Conservation (phyloP, 1,140 invertebrate species). For the Lucilia sericata region DNA sequence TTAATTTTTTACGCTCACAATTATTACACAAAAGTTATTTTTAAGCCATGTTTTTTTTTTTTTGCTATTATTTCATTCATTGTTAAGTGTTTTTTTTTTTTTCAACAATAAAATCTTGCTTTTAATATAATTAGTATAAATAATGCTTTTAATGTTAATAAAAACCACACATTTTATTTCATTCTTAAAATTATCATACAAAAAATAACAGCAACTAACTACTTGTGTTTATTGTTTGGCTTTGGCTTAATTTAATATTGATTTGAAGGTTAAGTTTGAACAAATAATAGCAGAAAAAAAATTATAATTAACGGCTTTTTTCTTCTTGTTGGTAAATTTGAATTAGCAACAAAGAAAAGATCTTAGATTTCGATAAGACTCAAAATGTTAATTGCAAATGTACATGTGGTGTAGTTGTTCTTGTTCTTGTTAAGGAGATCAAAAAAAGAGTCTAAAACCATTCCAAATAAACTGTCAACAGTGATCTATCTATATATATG, state of each 20-base stretch:
- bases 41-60: not conserved
- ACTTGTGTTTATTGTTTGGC: not conserved
- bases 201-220: not conserved
- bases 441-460: no score
- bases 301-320: not conserved
- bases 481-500: no score
- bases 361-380: no score
- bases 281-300: not conserved
- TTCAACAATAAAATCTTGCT: not conserved
- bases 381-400: no score
- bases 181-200: no score
- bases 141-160: no score
- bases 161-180: not conserved
- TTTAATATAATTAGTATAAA: not conserved
- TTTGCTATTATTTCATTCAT: not conserved
- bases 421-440: no score
- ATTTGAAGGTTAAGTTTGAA: constrained; percentile 3
- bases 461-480: no score
- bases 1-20: not conserved
- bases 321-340: no score
- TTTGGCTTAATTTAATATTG: not conserved
- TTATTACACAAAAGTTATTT: not conserved
- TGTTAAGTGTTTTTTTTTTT: not conserved
- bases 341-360: not conserved
- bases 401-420: no score